These are phyloP conservation scores for Choloepus hoffmanni DNA, from an alignment of 2,113 vertebrate species.

Conservation along the genomic window DNA sequence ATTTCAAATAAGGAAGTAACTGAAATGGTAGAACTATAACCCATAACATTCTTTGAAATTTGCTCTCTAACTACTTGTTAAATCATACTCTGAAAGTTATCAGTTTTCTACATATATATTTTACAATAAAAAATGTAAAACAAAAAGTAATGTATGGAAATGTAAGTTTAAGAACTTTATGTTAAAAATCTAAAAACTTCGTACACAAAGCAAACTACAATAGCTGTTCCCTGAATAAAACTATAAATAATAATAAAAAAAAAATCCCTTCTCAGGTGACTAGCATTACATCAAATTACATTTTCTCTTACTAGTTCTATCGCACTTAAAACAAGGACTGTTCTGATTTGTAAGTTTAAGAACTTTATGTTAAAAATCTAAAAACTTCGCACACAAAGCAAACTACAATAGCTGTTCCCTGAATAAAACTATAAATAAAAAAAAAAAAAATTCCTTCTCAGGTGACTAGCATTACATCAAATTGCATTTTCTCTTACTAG, in stretches of 20 bases:
- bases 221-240: constrained; percentile 18
- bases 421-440: background rate
- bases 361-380: constrained; percentile 42
- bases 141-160: constrained; percentile 30
- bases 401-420: background rate
- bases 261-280: background rate
- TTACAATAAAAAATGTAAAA: too few species aligned
- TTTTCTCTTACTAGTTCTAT: background rate
- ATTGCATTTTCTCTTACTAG: background rate
- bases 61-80: too few species aligned
- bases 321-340: background rate
- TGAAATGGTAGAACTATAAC: too few species aligned
- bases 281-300: background rate
- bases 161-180: constrained; percentile 46
- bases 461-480: background rate
- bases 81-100: too few species aligned
- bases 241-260: background rate
- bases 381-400: background rate
- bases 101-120: too few species aligned
- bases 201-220: background rate
- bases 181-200: constrained; percentile 35
- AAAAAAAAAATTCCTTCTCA: background rate
- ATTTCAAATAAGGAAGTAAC: too few species aligned
- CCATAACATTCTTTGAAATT: too few species aligned
- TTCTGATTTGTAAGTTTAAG: background rate